Evolutionary conservation across 1,140 invertebrate genomes (phyloP).

Genomic region (Drosophila funebris): DNA sequence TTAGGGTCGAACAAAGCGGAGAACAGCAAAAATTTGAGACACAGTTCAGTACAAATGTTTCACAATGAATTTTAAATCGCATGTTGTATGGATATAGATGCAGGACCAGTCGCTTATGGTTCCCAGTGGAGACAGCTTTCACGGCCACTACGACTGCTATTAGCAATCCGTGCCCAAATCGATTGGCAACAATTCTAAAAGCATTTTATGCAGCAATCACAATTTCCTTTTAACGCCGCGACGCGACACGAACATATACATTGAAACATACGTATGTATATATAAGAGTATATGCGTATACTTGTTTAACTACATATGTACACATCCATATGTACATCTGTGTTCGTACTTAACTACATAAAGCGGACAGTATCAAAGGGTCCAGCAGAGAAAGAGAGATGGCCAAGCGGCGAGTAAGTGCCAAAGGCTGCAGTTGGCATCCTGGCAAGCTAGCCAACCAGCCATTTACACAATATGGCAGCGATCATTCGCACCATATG

Average conservation of each 20-base stretch:
- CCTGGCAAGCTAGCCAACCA: conserved; percentile 24
- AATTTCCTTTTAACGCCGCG: conserved; percentile 74
- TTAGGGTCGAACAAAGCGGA: conserved; percentile 42
- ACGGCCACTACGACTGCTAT: conserved; percentile 29
- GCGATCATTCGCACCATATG: conserved; percentile 76
- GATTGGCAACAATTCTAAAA: conserved; percentile 80
- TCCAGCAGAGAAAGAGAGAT: conserved; percentile 5
- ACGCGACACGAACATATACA: conserved; percentile 31
- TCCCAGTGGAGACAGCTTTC: conserved; percentile 18
- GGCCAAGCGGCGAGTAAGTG: conserved; percentile 7
- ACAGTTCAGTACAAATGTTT: conserved; percentile 71
- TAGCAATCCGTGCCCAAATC: conserved; percentile 74
- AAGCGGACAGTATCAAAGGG: background rate
- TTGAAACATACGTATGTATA: background rate
- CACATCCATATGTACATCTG: conserved; percentile 1
- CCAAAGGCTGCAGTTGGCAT: conserved; percentile 48
- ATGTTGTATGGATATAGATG: conserved; percentile 52
- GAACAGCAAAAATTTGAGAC: conserved; percentile 44
- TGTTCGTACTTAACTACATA: conserved; percentile 10
- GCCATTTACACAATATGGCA: conserved; percentile 77
- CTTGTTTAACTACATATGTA: background rate
- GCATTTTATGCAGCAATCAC: conserved; percentile 80
- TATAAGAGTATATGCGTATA: background rate
- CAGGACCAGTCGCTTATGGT: conserved; percentile 50
- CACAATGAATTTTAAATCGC: conserved; percentile 77